A percentile compares a stretch with the other conserved stretches of the same genome.
phyloP scores from a whole-genome alignment of 2,113 vertebrate species.

The Hemichromis elongatus region DNA sequence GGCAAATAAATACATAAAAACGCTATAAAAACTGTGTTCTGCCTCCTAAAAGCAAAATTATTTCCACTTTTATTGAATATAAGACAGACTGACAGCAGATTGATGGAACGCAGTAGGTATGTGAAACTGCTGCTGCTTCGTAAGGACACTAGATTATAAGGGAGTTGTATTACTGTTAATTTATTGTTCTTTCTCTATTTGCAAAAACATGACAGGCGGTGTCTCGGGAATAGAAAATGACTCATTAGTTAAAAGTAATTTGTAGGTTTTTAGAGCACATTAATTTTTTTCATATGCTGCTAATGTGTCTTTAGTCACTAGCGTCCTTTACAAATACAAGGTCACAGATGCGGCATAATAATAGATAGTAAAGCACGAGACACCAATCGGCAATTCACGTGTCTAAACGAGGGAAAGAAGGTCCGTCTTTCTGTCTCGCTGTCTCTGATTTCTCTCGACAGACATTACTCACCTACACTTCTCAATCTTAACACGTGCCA shows the following conservation, averaged over 20 bases:
- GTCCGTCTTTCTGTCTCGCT: background rate
- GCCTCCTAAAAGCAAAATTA: background rate
- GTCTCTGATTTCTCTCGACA: background rate
- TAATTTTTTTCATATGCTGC: background rate
- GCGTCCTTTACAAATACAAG: background rate
- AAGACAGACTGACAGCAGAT: background rate
- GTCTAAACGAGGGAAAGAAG: background rate
- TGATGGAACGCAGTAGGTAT: background rate
- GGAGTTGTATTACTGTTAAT: background rate
- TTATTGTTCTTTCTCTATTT: background rate
- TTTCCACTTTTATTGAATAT: background rate
- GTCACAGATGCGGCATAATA: background rate
- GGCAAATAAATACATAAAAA: background rate
- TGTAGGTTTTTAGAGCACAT: background rate
- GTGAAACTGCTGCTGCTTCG: background rate
- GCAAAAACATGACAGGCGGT: background rate
- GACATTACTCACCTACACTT: slow-evolving; percentile 3
- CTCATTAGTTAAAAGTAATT: background rate
- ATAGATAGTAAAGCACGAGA: background rate
- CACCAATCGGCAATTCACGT: background rate
- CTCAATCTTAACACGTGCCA: slow-evolving; percentile 45
- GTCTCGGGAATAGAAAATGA: background rate
- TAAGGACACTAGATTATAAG: background rate
- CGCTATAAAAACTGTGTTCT: background rate
- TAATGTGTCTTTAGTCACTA: background rate